Evolutionary conservation across 2,888 invertebrate genomes (phyloP), one percentile per base, ranked within the genome.

Genomic region (Acanthosepion pharaonis): DNA sequence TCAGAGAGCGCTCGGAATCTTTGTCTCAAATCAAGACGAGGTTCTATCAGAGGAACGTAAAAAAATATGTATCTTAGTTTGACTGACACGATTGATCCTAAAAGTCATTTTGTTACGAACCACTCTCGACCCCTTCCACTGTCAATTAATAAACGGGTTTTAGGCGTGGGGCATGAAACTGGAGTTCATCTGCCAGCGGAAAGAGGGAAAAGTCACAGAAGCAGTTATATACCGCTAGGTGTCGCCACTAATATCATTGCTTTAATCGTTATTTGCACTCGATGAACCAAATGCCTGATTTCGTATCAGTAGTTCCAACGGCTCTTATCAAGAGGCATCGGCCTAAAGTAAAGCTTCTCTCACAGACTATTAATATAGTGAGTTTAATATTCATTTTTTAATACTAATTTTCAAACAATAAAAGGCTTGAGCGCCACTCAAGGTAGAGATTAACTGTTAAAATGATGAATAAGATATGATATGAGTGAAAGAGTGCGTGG

Each of bases 61-160:
- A 6, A 64, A 64, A 78, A n/a, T 3, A 8, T 42, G 42, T 42
- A 42, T 42, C 42, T 42, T 42, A 42, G 42, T 42, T 42, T 42
- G 11, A 78, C 33, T 78, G 15, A 78, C 0, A 78, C 33, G 78
- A 78, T 78, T 78, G 9, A 11, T 78, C n/a, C 9, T 33, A 78
- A 33, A 15, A n/a, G 5, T 33, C n/a, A 59, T 59, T 20, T 59
- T 59, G 59, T 23, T 23, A 18, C 33, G 33, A 18, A 5, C n/a
- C 18, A n/a, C n/a, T 78, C 33, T 8, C 15, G 11, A 3, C 5
- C n/a, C n/a, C 78, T 5, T n/a, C 11, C 15, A 42, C 78, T 18
- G 33, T n/a, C n/a, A 78, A 78, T 78, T 78, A 78, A n/a, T n/a
- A n/a, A 78, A 78, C n/a, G 78, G 78, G n/a, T 78, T 78, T n/a